Evolutionary conservation across 1,140 invertebrate genomes (phyloP).

Genomic region (Cyclina sinensis): DNA sequence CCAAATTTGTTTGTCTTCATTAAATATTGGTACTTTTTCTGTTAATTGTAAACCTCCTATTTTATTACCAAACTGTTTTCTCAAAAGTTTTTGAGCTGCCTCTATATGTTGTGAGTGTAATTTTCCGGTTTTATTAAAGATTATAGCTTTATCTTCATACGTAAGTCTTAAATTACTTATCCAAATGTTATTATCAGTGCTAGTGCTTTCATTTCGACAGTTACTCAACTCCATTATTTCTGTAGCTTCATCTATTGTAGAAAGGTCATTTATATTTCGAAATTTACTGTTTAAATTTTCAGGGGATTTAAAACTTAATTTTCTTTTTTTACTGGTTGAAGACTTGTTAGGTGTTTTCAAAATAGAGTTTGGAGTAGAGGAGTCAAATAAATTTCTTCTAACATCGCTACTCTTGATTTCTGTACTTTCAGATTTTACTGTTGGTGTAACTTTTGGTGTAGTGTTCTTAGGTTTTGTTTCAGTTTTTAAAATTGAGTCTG

Average conservation of each 20-base stretch:
- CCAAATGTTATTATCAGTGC: conserved; percentile 1
- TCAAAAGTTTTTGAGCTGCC: conserved; percentile 15
- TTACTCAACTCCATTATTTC: conserved; percentile 30
- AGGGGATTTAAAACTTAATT: neutral
- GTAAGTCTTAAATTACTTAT: conserved; percentile 20
- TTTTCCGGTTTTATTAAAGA: conserved; percentile 19
- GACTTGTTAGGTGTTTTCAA: conserved; percentile 5
- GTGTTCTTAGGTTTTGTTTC: neutral
- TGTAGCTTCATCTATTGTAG: neutral
- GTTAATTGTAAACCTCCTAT: conserved; percentile 5
- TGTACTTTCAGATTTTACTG: neutral
- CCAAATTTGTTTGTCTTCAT: conserved; percentile 13
- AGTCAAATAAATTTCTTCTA: neutral
- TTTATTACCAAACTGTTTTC: no score
- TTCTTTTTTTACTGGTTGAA: neutral
- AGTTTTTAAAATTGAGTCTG: conserved; percentile 37
- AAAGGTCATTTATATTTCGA: conserved; percentile 6
- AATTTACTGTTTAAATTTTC: conserved; percentile 5
- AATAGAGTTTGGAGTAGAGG: conserved; percentile 24
- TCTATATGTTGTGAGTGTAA: conserved; percentile 42
- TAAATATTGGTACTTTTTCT: conserved; percentile 9
- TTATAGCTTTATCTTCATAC: conserved; percentile 16
- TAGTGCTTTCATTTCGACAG: neutral
- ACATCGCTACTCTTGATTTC: neutral
- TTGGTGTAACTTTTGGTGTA: neutral